Percentiles rank a stretch among this genome's conserved stretches.
phyloP scores from a whole-genome alignment of 30 jellyfish, hydroid and myxozoan genomes.

The Mastigias papua region DNA sequence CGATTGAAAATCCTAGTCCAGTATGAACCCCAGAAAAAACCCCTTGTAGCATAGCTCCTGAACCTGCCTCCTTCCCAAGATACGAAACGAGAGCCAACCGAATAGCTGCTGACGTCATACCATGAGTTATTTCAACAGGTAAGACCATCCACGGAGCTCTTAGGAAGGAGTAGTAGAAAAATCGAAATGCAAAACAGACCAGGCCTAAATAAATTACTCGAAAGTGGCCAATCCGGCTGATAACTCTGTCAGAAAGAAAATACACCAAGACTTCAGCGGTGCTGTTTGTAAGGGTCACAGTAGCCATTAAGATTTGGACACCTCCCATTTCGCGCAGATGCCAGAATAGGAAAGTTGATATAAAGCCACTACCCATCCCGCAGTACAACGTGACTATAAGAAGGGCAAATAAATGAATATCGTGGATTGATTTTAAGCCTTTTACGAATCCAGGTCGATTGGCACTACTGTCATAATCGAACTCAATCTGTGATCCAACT shows the following conservation, averaged over 20 bases:
- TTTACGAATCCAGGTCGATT: constrained; percentile 69
- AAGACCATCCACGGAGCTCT: constrained; percentile 93
- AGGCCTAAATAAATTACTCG: constrained; percentile 91
- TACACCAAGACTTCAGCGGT: constrained; percentile 87
- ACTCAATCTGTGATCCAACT: constrained; percentile 80
- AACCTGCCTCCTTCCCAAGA: constrained; percentile 87
- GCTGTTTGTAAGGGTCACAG: constrained; percentile 85
- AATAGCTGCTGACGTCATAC: constrained; percentile 96
- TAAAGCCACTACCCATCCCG: constrained; percentile 97
- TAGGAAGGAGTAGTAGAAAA: constrained; percentile 86
- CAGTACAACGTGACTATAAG: constrained; percentile 89
- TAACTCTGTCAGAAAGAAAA: constrained; percentile 79
- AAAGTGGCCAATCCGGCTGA: constrained; percentile 87
- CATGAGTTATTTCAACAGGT: constrained; percentile 96
- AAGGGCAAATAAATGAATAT: constrained; percentile 77
- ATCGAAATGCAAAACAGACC: constrained; percentile 84
- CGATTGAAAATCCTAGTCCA: constrained; percentile 97
- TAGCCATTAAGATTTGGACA: constrained; percentile 83
- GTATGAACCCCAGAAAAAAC: constrained; percentile 91
- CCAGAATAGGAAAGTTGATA: constrained; percentile 93
- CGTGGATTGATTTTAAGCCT: constrained; percentile 86
- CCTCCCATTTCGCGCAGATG: constrained; percentile 98
- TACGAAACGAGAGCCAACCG: constrained; percentile 91
- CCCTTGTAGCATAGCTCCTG: constrained; percentile 86
- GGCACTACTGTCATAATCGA: constrained; percentile 57